A percentile compares a stretch with the other conserved stretches of the same genome.
phyloP scores from a whole-genome alignment of 2,888 invertebrate genomes.

The Biston betularia region DNA sequence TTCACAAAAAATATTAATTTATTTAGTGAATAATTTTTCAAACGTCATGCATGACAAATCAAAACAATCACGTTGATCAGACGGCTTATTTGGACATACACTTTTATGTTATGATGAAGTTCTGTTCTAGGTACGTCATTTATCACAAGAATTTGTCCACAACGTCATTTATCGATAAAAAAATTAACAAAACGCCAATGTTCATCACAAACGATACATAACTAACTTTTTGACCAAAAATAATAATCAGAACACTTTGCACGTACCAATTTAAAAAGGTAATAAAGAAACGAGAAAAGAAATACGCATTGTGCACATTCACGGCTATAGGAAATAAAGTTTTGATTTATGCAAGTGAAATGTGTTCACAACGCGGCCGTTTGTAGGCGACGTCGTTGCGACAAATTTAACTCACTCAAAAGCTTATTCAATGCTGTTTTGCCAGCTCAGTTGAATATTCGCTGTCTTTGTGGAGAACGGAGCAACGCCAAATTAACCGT shows the following conservation, averaged over 20 bases:
- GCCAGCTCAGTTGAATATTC: constrained; percentile 29
- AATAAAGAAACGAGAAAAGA: constrained; percentile 25
- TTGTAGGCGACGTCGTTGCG: constrained; percentile 50
- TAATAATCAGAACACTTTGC: constrained; percentile 17
- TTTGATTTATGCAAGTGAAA: constrained; percentile 74
- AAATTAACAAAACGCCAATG: too few species aligned
- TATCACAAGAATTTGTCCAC: too few species aligned
- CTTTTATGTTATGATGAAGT: too few species aligned
- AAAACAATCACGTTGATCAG: too few species aligned
- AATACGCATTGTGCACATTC: constrained; percentile 27
- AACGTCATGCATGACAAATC: too few species aligned
- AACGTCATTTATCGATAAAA: too few species aligned
- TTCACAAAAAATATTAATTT: too few species aligned
- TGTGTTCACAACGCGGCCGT: constrained; percentile 60
- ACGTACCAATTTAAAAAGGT: constrained; percentile 27
- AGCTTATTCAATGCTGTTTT: constrained; percentile 42
- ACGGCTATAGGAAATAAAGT: constrained; percentile 64
- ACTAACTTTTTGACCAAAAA: background rate
- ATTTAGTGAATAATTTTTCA: too few species aligned
- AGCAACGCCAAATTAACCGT: constrained; percentile 27
- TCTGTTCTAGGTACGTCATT: too few species aligned
- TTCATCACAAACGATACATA: too few species aligned
- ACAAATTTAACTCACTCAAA: constrained; percentile 54
- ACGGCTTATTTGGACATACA: too few species aligned
- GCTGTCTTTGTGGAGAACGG: constrained; percentile 29